Evolutionary conservation across 2,113 vertebrate species (phyloP).

Genomic region (Stictonetta naevosa): DNA sequence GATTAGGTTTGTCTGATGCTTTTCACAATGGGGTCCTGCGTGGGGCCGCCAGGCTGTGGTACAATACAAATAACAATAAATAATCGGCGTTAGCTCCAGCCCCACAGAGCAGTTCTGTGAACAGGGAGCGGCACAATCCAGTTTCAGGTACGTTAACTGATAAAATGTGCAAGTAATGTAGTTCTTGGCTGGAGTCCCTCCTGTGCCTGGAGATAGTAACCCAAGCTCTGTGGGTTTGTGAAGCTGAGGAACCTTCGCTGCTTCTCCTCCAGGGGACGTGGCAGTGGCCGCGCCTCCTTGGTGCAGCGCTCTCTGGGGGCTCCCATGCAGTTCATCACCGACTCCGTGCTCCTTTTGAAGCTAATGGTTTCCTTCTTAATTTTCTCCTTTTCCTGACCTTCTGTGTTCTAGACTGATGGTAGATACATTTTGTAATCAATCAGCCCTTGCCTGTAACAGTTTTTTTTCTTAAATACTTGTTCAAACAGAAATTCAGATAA

Average conservation of each 20-base stretch:
- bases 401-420: conserved; percentile 60
- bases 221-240: background rate
- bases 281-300: background rate
- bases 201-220: conserved; percentile 2
- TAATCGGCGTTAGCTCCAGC: background rate
- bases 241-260: background rate
- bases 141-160: background rate
- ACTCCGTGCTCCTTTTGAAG: background rate
- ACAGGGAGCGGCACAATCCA: background rate
- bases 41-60: background rate
- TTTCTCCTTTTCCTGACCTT: conserved; percentile 65
- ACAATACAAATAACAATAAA: conserved; percentile 18
- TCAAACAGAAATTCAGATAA: conserved; percentile 83
- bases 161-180: conserved; percentile 26
- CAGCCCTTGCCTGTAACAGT: conserved; percentile 69
- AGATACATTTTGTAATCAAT: conserved; percentile 75
- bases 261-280: background rate
- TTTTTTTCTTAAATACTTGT: conserved; percentile 74
- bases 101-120: conserved; percentile 12
- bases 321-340: background rate
- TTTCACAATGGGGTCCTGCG: conserved; percentile 13
- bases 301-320: background rate
- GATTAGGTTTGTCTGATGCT: background rate
- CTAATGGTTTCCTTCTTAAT: background rate
- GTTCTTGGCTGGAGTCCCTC: conserved; percentile 30